phyloP scores from a whole-genome alignment of 2,797 vertebrate species.

The Trachurus trachurus region DNA sequence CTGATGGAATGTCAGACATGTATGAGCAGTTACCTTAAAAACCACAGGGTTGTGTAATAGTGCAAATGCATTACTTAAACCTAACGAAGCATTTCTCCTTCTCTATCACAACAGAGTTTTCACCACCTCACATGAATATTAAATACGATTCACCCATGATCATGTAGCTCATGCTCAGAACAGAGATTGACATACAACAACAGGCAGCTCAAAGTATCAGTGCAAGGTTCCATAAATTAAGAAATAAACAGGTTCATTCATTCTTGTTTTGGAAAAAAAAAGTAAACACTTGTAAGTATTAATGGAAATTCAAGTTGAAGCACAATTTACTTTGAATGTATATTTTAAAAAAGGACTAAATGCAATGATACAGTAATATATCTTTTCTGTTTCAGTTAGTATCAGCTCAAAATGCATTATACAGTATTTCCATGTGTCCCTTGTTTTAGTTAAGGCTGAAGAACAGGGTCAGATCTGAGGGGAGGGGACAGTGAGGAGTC shows the following conservation, averaged over 20 bases:
- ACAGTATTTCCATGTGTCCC: conserved; percentile 10
- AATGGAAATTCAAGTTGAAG: neutral
- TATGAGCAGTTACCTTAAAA: neutral
- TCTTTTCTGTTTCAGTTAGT: neutral
- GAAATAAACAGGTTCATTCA: neutral
- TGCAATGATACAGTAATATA: neutral
- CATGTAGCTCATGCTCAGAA: neutral
- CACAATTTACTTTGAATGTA: conserved; percentile 6
- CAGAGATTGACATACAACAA: neutral
- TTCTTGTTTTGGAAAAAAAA: conserved; percentile 14
- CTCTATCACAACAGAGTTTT: neutral
- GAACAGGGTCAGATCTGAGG: conserved; percentile 91
- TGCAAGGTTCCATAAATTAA: conserved; percentile 1
- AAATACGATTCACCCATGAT: neutral
- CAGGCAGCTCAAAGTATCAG: conserved; percentile 17
- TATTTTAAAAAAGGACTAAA: neutral
- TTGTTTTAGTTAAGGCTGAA: conserved; percentile 5
- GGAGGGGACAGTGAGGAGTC: conserved; percentile 95
- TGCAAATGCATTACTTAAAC: too few relatives aligned
- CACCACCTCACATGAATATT: neutral
- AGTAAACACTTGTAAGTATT: neutral
- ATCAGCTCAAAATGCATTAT: neutral
- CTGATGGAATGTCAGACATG: neutral
- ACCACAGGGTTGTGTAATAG: neutral
- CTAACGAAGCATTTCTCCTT: too few relatives aligned